A percentile compares a stretch with the other conserved stretches of the same genome.
Conservation (phyloP, 2,797 vertebrate species). For the Semotilus atromaculatus region DNA sequence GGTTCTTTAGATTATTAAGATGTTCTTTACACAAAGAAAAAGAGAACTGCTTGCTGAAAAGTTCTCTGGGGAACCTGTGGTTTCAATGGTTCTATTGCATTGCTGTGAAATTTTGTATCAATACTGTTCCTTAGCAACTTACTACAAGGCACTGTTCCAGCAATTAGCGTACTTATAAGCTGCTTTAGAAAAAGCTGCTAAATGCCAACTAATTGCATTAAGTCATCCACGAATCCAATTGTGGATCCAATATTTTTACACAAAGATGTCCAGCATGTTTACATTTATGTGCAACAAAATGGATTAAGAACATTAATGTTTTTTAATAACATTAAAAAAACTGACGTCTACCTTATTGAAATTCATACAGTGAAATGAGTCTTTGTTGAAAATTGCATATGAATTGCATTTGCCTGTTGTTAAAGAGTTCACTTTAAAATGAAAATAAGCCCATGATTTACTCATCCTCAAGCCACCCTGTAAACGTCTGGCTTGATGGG, state of each 20-base stretch:
- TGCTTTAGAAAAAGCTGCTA: neutral
- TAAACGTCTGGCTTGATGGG: too few species aligned
- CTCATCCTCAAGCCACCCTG: too few species aligned
- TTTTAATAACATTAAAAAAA: too few species aligned
- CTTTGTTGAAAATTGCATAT: neutral
- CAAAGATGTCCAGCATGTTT: neutral
- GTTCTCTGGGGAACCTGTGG: neutral
- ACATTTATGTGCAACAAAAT: neutral
- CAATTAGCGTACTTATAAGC: neutral
- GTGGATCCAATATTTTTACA: neutral
- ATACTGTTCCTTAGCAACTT: neutral
- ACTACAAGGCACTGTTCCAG: neutral
- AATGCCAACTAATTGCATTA: neutral
- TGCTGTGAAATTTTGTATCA: neutral
- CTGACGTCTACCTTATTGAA: constrained; percentile 30
- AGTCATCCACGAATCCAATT: neutral
- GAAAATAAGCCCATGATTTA: too few species aligned
- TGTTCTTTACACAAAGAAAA: neutral
- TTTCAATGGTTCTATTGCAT: too few species aligned
- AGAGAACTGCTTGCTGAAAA: neutral
- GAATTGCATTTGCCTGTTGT: neutral
- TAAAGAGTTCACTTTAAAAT: too few species aligned
- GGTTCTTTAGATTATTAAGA: neutral
- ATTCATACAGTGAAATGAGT: constrained; percentile 1
- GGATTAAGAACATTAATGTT: neutral